Percentiles rank a stretch among this genome's conserved stretches.
phyloP scores from a whole-genome alignment of 1,140 invertebrate species.

The Trypoxylus dichotomus region DNA sequence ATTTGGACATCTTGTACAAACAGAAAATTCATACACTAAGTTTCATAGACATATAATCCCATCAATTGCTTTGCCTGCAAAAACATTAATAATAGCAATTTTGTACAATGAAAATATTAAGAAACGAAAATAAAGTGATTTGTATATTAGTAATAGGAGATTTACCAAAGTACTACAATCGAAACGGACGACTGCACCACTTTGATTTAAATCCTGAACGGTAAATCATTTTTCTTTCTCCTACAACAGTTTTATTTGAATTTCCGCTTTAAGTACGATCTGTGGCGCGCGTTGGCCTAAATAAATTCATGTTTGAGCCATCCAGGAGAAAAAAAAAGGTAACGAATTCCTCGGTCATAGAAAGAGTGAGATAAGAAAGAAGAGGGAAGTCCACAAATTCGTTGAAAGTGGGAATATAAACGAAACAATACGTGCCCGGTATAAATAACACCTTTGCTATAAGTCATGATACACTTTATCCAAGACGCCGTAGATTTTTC shows the following conservation, averaged over 20 bases:
- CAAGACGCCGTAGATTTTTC: conserved; percentile 11
- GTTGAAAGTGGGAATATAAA: background rate
- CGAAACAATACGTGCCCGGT: conserved; percentile 1
- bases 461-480: background rate
- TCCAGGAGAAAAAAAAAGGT: background rate
- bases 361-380: background rate
- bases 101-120: too few species aligned
- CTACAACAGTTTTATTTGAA: conserved; percentile 6
- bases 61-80: too few species aligned
- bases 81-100: too few species aligned
- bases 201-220: background rate
- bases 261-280: background rate
- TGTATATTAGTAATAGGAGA: too few species aligned
- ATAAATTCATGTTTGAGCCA: conserved; percentile 18
- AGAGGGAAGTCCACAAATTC: conserved; percentile 1
- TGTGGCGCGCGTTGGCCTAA: background rate
- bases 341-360: background rate
- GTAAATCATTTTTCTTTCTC: background rate
- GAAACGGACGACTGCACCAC: too few species aligned
- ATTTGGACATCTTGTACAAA: too few species aligned
- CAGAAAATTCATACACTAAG: too few species aligned
- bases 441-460: conserved; percentile 8
- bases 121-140: too few species aligned
- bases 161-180: too few species aligned
- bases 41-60: too few species aligned